phyloP scores from a whole-genome alignment of 2,797 vertebrate species.

The Catostomus latipinnis region DNA sequence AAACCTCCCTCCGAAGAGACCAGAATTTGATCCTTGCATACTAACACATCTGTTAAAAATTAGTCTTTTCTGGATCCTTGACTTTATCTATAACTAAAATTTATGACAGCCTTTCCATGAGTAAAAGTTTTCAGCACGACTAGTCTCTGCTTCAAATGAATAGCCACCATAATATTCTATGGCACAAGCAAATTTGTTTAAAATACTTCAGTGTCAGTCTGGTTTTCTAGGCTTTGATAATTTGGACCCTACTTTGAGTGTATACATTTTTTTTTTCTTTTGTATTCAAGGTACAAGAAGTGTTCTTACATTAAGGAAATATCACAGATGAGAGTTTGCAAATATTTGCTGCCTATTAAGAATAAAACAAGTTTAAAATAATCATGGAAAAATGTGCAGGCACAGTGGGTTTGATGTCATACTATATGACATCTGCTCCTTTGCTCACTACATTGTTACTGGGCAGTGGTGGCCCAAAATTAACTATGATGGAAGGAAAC shows the following conservation, averaged over 20 bases:
- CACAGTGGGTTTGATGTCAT: conserved; percentile 63
- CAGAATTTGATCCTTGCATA: conserved; percentile 54
- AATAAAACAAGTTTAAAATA: background rate
- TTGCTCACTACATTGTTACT: conserved; percentile 68
- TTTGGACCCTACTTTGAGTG: too few relatives aligned
- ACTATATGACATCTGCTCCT: conserved; percentile 71
- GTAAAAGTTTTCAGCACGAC: conserved; percentile 21
- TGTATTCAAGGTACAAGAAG: background rate
- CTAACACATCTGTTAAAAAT: conserved; percentile 64
- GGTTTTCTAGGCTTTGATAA: background rate
- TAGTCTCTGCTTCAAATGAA: conserved; percentile 24
- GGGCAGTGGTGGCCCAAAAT: conserved; percentile 62
- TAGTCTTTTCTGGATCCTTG: conserved; percentile 54
- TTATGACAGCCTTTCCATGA: conserved; percentile 38
- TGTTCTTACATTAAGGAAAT: background rate
- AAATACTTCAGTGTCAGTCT: conserved; percentile 11
- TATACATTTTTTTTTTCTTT: background rate
- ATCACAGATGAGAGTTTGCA: background rate
- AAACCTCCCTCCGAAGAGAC: conserved; percentile 59
- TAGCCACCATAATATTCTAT: background rate
- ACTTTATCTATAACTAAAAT: conserved; percentile 57
- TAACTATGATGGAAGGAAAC: conserved; percentile 69
- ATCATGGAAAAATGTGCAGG: background rate
- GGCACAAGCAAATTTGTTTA: conserved; percentile 16
- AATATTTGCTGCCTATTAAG: background rate